Conservation (phyloP, 2,797 vertebrate species). For the Pangasius larnaudii region DNA sequence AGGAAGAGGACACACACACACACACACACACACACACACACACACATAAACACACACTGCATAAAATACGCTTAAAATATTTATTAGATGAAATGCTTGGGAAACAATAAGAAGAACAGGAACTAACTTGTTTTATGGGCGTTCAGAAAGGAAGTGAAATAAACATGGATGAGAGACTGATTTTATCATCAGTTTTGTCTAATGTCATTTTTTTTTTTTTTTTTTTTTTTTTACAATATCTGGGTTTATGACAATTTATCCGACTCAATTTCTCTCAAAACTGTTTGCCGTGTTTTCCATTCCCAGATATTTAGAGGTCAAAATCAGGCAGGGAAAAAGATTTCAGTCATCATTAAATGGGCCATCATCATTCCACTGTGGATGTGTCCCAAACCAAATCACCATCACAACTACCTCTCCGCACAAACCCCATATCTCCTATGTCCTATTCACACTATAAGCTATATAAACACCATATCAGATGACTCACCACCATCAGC, state of each 20-base stretch:
- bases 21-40: not conserved
- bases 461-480: not conserved
- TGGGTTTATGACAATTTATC: too few species aligned
- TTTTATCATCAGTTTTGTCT: not conserved
- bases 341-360: not conserved
- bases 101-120: not conserved
- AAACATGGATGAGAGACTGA: not conserved
- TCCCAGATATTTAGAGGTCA: not conserved
- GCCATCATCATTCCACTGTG: not conserved
- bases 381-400: not conserved
- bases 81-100: not conserved
- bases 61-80: constrained; percentile 30
- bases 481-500: not conserved
- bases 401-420: not conserved
- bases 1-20: constrained; percentile 26
- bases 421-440: not conserved
- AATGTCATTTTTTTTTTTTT: too few species aligned
- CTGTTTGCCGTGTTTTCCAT: not conserved
- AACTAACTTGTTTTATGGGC: not conserved
- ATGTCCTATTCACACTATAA: not conserved
- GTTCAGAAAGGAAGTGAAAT: not conserved
- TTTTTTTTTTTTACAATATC: not conserved
- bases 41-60: constrained; percentile 1
- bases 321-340: not conserved
- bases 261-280: not conserved